A percentile compares a stretch with the other conserved stretches of the same genome.
These are phyloP conservation scores for Myotis daubentonii DNA, from an alignment of 2,797 vertebrate species.

Conservation along the genomic window DNA sequence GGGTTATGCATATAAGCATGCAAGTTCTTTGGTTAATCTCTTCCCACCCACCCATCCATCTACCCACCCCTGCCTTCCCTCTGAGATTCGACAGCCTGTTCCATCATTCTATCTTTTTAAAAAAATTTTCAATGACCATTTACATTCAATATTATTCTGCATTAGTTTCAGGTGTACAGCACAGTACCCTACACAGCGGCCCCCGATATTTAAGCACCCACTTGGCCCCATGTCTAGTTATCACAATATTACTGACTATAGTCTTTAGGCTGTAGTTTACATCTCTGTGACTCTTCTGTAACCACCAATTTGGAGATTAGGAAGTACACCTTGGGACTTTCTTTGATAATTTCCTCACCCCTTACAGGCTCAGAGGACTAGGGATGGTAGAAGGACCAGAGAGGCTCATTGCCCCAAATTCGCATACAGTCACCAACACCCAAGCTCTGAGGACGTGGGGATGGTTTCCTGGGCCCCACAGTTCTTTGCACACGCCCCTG, in stretches of 20 bases:
- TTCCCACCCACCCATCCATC: too few species aligned
- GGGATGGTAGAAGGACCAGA: neutral
- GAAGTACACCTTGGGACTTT: neutral
- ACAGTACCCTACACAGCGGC: neutral
- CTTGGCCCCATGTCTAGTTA: neutral
- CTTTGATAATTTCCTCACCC: neutral
- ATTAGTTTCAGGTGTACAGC: neutral
- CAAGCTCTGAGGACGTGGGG: neutral
- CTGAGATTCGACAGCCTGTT: too few species aligned
- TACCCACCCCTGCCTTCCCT: too few species aligned
- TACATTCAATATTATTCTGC: neutral
- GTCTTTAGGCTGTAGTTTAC: neutral
- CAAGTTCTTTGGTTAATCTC: too few species aligned
- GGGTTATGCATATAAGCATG: too few species aligned
- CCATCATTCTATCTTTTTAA: too few species aligned
- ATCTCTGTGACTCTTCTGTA: neutral
- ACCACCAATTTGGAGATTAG: neutral
- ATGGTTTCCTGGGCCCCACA: neutral
- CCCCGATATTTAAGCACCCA: neutral
- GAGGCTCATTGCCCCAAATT: neutral
- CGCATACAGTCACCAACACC: accelerated
- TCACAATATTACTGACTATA: neutral
- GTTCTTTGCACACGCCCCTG: neutral
- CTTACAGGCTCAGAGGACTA: neutral
- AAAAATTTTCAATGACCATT: neutral